These are phyloP conservation scores for Drosophila picticornis DNA, from an alignment of 2,888 invertebrate genomes.

Conservation along the genomic window DNA sequence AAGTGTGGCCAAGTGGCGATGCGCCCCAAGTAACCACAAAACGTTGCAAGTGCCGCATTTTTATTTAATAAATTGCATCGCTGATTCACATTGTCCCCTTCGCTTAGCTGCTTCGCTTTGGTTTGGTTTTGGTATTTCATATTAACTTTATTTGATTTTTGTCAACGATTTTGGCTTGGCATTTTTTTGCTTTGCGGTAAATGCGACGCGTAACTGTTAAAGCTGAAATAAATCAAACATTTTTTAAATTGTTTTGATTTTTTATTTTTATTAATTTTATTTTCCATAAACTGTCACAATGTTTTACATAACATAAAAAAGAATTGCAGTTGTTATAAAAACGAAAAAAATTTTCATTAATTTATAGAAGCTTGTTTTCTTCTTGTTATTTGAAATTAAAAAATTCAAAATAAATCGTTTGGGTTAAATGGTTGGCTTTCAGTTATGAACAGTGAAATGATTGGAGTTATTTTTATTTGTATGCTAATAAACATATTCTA, in stretches of 20 bases:
- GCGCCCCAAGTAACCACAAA: conserved; percentile 61
- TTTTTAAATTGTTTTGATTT: background rate
- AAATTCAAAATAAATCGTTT: conserved; percentile 48
- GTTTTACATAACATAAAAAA: conserved; percentile 73
- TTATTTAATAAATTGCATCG: conserved; percentile 68
- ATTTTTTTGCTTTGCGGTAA: conserved; percentile 7
- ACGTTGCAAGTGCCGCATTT: conserved; percentile 71
- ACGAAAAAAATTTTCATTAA: conserved; percentile 29
- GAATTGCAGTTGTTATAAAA: conserved; percentile 34
- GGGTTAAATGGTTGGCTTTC: conserved; percentile 49
- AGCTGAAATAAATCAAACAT: conserved; percentile 18
- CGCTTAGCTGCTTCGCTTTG: conserved; percentile 5
- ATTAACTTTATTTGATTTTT: conserved; percentile 28
- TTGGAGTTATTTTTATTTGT: conserved; percentile 28
- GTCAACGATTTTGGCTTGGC: conserved; percentile 26
- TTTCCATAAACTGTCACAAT: conserved; percentile 73
- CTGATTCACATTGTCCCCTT: conserved; percentile 45
- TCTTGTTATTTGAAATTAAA: background rate
- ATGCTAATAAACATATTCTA: conserved; percentile 1
- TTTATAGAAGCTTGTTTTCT: conserved; percentile 13
- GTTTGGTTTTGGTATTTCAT: conserved; percentile 12
- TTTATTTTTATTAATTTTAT: conserved; percentile 9
- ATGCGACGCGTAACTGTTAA: conserved; percentile 22
- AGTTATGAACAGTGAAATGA: conserved; percentile 41
- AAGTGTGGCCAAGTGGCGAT: conserved; percentile 28